Base-by-base conservation (phyloP, 1,140 invertebrate genomes). In the Drosophila oshimai region DNA sequence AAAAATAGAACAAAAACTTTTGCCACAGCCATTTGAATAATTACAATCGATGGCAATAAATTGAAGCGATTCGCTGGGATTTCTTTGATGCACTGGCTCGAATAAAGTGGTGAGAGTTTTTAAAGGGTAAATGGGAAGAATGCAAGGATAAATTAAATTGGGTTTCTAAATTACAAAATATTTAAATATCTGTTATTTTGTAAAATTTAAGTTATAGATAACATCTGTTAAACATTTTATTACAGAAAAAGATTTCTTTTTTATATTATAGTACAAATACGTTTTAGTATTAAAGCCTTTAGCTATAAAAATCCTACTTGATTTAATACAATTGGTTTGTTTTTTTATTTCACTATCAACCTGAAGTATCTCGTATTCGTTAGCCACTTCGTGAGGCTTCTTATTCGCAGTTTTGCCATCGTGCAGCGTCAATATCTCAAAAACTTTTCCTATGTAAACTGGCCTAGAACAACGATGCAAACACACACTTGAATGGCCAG, bases 11-110 rank as follows among this genome's bases (percentile, higher is more conserved):
- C 51, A 65, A 70, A 77, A 74, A 57, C 49, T 69, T 55, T 34
- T 22, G 57, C 57, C 42, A 62, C 39, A 55, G 46, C 46, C 55
- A 61, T 60, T 77, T 83, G 53, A 83, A 83, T 74, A 84, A 78
- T 83, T 84, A 74, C 57, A 74, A 78, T 70, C 54, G 58, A 84
- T 64, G 55, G 49, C 54, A 58, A 83, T 65, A 65, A 70, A 81
- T 53, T 60, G 29, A 58, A 70, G 42, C 41, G n/a, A 57, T 67
- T 49, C 13, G 28, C 15, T 22, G 36, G 24, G 29, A 61, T 60
- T 61, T 42, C 53, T 42, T 24, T 58, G 55, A 62, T 4, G 28
- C 18, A 31, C 29, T 46, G 5, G 12, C 29, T 29, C 0, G 1
- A 1, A 2, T n/a, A 33, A 24, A 41, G 10, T 33, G 1, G 2